A percentile compares a stretch with the other conserved stretches of the same genome.
These are phyloP conservation scores for Heliconius hermathena DNA, from an alignment of 1,140 invertebrate species.

Conservation along the genomic window DNA sequence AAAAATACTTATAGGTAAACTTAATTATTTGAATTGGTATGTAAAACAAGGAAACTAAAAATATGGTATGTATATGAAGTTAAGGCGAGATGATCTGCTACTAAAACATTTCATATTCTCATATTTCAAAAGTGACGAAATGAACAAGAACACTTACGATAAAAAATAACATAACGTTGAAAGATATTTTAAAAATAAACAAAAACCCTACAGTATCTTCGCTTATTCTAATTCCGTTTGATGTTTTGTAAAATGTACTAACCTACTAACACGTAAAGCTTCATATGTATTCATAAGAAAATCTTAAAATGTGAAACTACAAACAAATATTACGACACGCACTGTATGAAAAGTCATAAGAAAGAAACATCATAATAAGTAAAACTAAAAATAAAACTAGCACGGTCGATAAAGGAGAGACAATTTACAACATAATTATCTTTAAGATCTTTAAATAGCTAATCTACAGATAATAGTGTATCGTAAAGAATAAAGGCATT, in stretches of 20 bases:
- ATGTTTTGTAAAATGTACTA: not conserved
- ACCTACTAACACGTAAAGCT: slow-evolving; percentile 8
- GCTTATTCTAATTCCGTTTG: not conserved
- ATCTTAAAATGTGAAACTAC: not conserved
- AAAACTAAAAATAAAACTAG: not conserved
- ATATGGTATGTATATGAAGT: not conserved
- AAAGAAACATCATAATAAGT: not conserved
- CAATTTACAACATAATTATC: not conserved
- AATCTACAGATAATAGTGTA: slow-evolving; percentile 4
- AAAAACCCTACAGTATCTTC: not conserved
- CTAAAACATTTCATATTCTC: not conserved
- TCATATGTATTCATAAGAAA: not conserved
- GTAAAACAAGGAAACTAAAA: not conserved
- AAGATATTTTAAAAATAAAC: not conserved
- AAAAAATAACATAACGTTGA: not conserved
- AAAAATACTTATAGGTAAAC: no score
- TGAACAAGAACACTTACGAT: not conserved
- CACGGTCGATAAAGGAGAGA: not conserved
- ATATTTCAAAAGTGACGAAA: not conserved
- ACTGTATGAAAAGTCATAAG: not conserved
- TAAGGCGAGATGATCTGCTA: not conserved
- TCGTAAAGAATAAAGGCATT: slow-evolving; percentile 4
- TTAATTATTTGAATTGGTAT: not conserved
- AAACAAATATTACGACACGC: not conserved
- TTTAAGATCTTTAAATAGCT: slow-evolving; percentile 5